Base-by-base conservation (phyloP, 1,140 invertebrate species). In the Ylistrum balloti region DNA sequence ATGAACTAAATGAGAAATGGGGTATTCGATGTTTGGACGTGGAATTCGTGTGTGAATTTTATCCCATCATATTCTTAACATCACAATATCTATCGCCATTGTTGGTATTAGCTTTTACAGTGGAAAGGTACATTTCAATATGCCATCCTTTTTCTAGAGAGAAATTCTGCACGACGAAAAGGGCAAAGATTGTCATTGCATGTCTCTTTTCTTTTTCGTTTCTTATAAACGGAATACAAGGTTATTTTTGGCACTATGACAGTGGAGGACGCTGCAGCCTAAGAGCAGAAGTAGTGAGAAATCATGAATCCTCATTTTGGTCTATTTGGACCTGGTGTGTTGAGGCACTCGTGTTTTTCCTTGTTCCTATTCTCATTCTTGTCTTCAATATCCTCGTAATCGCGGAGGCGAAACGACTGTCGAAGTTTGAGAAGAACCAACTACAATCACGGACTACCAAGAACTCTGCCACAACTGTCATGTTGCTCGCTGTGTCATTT, bases 51-150 rank as follows among this genome's bases (percentile, higher is more conserved):
- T 96, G 95, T 92, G 93, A 96, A 91, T 90, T 93, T 17, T 96
- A 94, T 90, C 91, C 94, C 74, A 91, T 95, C 13, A 87, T 96
- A 22, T 96, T 94, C 90, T 91, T 95, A 41, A 92, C 93, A 0
- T 93, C 95, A 15, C 95, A 96, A 91, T 96, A 96, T 91, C 88
- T 96, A 45, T 95, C 96, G 0, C 96, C 96, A 3, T 86, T 96
- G 32, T 92, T 96, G 1, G 96, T 96, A 0, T 93, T 96, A 33
- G 98, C 98, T 0, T 99, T 99, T 41, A 99, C 99, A 0, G 97
- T 99, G 90, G 99, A 99, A 96, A 97, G 99, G 86, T 99, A 98
- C 96, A 98, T 99, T 74, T 99, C 99, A 0, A 99, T 99, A 0
- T 99, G 99, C 95, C 98, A 99, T 96, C 99, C 99, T 0, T 97